Base-by-base conservation (phyloP, 1,140 invertebrate genomes). In the Pogonus chalceus region DNA sequence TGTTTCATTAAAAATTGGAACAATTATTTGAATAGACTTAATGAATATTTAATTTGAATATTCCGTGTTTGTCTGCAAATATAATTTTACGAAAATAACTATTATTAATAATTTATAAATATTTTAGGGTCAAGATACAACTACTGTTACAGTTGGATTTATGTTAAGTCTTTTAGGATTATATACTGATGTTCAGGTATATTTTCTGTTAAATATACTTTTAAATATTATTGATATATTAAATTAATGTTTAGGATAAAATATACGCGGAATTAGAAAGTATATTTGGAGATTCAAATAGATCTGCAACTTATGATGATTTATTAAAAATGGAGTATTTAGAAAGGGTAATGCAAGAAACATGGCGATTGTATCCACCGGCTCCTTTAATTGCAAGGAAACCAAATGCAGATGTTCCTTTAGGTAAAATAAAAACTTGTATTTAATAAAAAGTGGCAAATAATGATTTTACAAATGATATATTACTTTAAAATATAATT, bases 241-340 rank as follows among this genome's bases (percentile, higher is more conserved):
- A 35, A 35, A 10, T 2, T 20, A 14, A n/a, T n/a, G n/a, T n/a
- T n/a, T n/a, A n/a, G n/a, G n/a, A n/a, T n/a, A 59, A 59, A 52
- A 46, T 58, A 20, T n/a, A 53, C 9, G 23, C 23, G 14, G 60
- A 62, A 50, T 24, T 65, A 3, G 52, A 60, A 16, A 51, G 55
- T 10, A 53, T 64, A 1, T 59, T 64, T 20, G 56, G 56, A 20
- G 49, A 54, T 14, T 35, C 56, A 12, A 43, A 62, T 18, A 52
- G 55, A 9, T 59, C 59, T 12, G 55, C 65, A 4, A 58, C 57
- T 7, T 67, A 65, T 22, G 61, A 65, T 20, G 65, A 66, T 52
- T 75, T 82, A 2, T 47, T 76, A 3, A 72, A 79, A 58, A 73
- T 85, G 74, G 81, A 80, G 55, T 84, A 83, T 59, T 63, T 84